Evolutionary conservation across 2,797 vertebrate genomes (phyloP).

Genomic region (Bufotes viridis): DNA sequence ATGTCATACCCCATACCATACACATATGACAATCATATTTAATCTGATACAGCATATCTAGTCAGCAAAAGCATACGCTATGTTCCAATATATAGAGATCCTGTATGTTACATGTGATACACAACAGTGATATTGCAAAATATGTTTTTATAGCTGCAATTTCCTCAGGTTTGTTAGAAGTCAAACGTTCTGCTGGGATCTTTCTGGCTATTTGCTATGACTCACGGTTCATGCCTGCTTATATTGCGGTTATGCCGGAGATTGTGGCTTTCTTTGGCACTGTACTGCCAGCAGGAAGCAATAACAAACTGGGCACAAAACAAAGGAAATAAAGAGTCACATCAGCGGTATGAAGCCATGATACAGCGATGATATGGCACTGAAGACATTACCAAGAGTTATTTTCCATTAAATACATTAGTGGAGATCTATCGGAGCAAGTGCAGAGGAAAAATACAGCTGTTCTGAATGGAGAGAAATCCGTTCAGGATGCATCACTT

Average conservation of each 20-base stretch:
- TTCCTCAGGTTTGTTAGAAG: neutral
- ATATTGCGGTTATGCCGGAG: slow-evolving; percentile 36
- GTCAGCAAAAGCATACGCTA: neutral
- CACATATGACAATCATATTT: no score
- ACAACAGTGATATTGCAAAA: neutral
- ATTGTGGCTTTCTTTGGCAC: slow-evolving; percentile 38
- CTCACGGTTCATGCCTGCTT: slow-evolving; percentile 25
- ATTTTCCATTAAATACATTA: neutral
- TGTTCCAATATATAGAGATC: no score
- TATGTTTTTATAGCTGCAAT: neutral
- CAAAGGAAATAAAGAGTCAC: slow-evolving; percentile 13
- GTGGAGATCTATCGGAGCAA: neutral
- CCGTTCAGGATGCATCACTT: no score
- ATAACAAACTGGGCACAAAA: slow-evolving; percentile 5
- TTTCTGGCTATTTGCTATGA: slow-evolving; percentile 13
- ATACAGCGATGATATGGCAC: neutral
- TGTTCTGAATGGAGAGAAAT: no score
- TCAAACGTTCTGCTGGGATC: neutral
- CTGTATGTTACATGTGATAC: neutral
- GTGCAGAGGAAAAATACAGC: neutral
- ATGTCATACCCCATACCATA: no score
- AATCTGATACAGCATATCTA: no score
- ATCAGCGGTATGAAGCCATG: slow-evolving; percentile 2
- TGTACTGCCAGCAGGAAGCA: slow-evolving; percentile 31
- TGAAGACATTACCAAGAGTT: neutral